phyloP scores from a whole-genome alignment of 2,888 invertebrate species.

The Himalopsyche tibetana region DNA sequence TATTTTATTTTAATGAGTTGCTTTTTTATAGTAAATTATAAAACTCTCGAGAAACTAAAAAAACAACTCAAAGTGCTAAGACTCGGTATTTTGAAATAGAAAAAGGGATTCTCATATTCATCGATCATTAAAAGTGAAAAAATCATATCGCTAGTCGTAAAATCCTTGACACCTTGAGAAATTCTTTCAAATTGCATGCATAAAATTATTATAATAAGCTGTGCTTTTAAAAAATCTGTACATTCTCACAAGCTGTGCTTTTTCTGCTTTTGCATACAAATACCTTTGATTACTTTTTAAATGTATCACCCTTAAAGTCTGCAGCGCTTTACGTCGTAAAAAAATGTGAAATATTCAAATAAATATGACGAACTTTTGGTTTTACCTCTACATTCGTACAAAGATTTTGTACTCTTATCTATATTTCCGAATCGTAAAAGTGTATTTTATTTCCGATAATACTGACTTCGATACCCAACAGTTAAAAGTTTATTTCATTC shows the following conservation, averaged over 20 bases:
- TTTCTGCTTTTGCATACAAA: conserved; percentile 16
- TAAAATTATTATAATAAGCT: not conserved
- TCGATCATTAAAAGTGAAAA: no score
- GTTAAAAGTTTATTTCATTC: conserved; percentile 25
- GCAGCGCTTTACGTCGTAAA: conserved; percentile 22
- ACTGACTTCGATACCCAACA: not conserved
- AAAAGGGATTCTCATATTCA: no score
- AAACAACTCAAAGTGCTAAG: no score
- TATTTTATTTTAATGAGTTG: no score
- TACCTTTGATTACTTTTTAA: conserved; percentile 38
- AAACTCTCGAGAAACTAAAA: no score
- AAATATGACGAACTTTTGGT: not conserved
- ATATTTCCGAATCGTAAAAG: not conserved
- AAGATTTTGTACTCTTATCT: not conserved
- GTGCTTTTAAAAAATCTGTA: not conserved
- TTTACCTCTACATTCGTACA: not conserved
- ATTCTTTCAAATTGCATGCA: not conserved
- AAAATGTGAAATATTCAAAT: conserved; percentile 5
- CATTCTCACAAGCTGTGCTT: conserved; percentile 20
- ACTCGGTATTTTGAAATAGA: no score
- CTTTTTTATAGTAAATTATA: no score
- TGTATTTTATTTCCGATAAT: not conserved
- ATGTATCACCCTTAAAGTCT: not conserved
- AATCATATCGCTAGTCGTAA: no score
- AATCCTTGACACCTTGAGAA: no score